Base-by-base conservation (phyloP, 2,113 vertebrate genomes). In the Neodon shergylaensis region DNA sequence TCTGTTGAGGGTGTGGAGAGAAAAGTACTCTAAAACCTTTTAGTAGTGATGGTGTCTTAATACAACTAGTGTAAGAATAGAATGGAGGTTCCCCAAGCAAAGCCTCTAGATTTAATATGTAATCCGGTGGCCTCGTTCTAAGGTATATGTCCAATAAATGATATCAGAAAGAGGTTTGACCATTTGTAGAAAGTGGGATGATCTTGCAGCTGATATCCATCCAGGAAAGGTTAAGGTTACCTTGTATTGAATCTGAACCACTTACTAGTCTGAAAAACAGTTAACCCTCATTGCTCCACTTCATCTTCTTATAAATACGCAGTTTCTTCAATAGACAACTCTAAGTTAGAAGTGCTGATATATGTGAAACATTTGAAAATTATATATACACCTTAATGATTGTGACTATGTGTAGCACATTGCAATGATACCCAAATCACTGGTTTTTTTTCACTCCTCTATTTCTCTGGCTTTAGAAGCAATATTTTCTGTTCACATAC, bases 91-190 rank as follows among this genome's bases (percentile, higher is more conserved):
- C 1, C 33, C 9, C 24, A 52, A 85, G 12, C 21, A 65, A 16
- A 26, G 49, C 47, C 49, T 61, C 19, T 28, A 21, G 6, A 74
- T 28, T 58, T 49, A 52, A 6, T 3, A 21, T 31, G 39, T 63
- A 4, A 14, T 39, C 58, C 3, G 6, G 1, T 36, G 4, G 7
- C 12, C 68, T 2, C 3, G 72, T 1, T 39, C 21, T 16, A 74
- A 61, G 17, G 9, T 39, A 14, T 65, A 49, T 47, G 42, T 44
- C 16, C 39, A 84, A 21, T 21, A 31, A 7, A 44, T 44, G 16
- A 31, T 31, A 11, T 65, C 42, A 84, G 39, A 31, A 6, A 44
- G 12, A 83, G 17, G 54, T 58, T 58, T 58, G 19, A 19, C 17
- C 54, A 58, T 58, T 58, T 58, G 54, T 58, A 58, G 54, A 58